Percentiles rank a stretch among this genome's conserved stretches.
phyloP scores from a whole-genome alignment of 2,113 vertebrate genomes.

The Verasper variegatus region DNA sequence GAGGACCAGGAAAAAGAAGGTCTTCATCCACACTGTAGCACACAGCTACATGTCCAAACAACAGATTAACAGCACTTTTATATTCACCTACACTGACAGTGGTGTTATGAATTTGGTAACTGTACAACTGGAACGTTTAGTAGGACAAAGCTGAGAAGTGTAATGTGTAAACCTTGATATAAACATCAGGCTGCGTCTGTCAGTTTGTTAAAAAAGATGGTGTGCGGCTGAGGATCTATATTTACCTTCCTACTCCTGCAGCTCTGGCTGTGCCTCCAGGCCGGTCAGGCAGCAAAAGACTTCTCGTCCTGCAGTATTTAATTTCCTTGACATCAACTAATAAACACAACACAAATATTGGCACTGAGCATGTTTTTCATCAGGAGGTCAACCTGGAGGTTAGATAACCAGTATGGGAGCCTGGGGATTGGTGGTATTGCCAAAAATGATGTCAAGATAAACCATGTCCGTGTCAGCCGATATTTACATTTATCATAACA shows the following conservation, averaged over 20 bases:
- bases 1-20: conserved; percentile 96
- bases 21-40: conserved; percentile 68
- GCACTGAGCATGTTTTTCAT: conserved; percentile 19
- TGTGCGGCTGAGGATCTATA: conserved; percentile 14
- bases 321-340: conserved; percentile 60
- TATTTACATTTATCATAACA: neutral
- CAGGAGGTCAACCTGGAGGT: no score
- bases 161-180: conserved; percentile 3
- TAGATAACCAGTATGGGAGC: no score
- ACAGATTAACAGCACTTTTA: neutral
- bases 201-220: conserved; percentile 7
- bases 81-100: conserved; percentile 4
- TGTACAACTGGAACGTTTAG: neutral
- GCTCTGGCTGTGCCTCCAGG: neutral
- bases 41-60: conserved; percentile 22
- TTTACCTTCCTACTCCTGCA: conserved; percentile 19
- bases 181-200: conserved; percentile 5
- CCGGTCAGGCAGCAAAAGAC: neutral
- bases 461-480: no score
- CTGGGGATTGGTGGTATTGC: no score
- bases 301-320: conserved; percentile 44
- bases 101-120: conserved; percentile 31
- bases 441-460: no score
- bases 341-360: conserved; percentile 56
- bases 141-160: conserved; percentile 8